Evolutionary conservation across 2,113 vertebrate genomes (phyloP).

Genomic region (Eolophus roseicapilla): DNA sequence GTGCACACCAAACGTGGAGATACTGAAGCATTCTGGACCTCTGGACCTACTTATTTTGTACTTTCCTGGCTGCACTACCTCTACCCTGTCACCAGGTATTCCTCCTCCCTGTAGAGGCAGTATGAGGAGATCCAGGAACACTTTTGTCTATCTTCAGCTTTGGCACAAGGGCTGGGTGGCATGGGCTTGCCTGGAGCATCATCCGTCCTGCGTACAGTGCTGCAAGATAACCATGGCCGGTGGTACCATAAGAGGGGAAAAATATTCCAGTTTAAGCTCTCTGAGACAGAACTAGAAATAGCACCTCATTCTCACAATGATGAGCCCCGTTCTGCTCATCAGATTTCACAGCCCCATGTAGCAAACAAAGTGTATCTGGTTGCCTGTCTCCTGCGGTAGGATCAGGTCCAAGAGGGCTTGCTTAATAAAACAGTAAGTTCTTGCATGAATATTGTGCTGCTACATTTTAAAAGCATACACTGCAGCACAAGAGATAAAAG

Average conservation of each 20-base stretch:
- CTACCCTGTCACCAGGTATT: background rate
- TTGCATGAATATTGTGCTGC: background rate
- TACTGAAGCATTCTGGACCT: background rate
- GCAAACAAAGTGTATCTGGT: background rate
- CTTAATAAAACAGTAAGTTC: background rate
- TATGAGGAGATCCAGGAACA: background rate
- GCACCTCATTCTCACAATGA: fast-evolving
- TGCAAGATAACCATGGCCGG: background rate
- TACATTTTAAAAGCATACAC: background rate
- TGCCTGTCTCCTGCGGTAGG: background rate
- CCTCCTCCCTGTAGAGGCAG: fast-evolving
- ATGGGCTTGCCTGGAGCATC: fast-evolving
- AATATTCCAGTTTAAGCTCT: background rate
- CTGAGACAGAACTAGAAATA: background rate
- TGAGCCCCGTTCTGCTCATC: background rate
- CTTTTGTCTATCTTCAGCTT: background rate
- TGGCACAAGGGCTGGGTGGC: background rate
- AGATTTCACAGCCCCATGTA: background rate
- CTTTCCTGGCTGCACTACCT: background rate
- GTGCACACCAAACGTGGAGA: background rate
- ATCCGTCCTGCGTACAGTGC: fast-evolving
- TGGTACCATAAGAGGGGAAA: background rate
- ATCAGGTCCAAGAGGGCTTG: background rate
- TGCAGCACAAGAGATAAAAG: background rate
- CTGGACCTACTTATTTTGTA: background rate